Evolutionary conservation across 2,113 vertebrate genomes (phyloP).

Genomic region (Pedetes capensis): DNA sequence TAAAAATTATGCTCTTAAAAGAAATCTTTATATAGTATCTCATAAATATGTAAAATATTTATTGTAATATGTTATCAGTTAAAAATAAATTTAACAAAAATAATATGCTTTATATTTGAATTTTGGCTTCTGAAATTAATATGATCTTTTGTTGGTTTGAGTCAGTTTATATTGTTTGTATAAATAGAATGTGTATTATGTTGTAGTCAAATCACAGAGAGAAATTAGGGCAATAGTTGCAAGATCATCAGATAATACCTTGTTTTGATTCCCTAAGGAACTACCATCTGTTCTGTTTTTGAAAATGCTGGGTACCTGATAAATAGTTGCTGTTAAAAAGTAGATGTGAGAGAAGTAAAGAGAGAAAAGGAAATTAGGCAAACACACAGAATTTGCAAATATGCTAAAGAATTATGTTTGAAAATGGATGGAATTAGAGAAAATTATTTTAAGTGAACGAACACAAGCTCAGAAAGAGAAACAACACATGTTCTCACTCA

Average conservation of each 20-base stretch:
- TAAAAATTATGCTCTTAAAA: background rate
- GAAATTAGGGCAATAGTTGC: background rate
- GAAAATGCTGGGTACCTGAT: background rate
- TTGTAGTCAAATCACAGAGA: background rate
- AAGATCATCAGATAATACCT: slow-evolving; percentile 30
- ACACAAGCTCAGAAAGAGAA: too few species aligned
- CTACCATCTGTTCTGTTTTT: background rate
- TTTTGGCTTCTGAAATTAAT: background rate
- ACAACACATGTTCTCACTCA: too few species aligned
- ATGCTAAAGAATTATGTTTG: background rate
- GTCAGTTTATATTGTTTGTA: background rate
- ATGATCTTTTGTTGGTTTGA: background rate
- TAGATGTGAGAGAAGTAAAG: background rate
- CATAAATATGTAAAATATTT: background rate
- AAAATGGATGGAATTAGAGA: background rate
- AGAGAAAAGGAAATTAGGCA: background rate
- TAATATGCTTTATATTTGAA: background rate
- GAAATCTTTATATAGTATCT: background rate
- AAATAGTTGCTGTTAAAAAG: background rate
- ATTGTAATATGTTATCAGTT: background rate
- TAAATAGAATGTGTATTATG: background rate
- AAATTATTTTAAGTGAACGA: too few species aligned
- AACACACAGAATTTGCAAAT: background rate
- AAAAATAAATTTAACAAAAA: background rate
- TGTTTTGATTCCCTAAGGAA: background rate